Conservation (phyloP, 2,113 vertebrate species). For the Saguinus imperator region DNA sequence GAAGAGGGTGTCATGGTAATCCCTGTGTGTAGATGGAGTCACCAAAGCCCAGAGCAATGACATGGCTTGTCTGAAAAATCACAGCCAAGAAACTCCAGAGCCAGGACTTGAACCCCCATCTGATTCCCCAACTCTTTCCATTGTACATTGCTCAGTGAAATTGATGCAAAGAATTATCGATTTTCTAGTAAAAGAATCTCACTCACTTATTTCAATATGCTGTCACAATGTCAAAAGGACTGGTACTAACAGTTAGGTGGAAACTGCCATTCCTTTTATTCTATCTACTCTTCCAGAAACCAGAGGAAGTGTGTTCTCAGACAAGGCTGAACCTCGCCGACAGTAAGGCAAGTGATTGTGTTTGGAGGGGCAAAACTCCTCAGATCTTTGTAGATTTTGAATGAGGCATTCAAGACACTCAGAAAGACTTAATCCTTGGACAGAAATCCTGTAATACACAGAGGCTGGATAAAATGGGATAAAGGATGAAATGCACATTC, state of each 20-base stretch:
- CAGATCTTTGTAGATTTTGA: neutral
- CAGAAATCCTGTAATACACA: neutral
- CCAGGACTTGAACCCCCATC: neutral
- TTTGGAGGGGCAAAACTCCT: neutral
- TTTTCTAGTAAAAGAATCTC: neutral
- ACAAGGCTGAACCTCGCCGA: neutral
- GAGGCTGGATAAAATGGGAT: neutral
- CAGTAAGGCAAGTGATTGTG: no score
- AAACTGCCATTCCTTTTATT: neutral
- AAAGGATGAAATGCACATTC: neutral
- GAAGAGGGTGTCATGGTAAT: fast-evolving
- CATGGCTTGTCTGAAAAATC: fast-evolving
- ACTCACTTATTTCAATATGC: neutral
- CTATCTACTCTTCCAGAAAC: neutral
- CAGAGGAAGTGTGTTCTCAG: neutral
- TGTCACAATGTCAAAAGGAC: neutral
- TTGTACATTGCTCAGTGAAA: neutral
- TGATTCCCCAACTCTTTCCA: neutral
- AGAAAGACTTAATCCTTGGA: neutral
- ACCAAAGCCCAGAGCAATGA: neutral
- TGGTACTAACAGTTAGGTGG: neutral
- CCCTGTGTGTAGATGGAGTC: neutral
- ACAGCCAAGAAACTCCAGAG: neutral
- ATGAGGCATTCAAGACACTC: neutral
- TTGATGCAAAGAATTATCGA: neutral